phyloP scores from a whole-genome alignment of 2,113 vertebrate species.

The Riparia riparia region DNA sequence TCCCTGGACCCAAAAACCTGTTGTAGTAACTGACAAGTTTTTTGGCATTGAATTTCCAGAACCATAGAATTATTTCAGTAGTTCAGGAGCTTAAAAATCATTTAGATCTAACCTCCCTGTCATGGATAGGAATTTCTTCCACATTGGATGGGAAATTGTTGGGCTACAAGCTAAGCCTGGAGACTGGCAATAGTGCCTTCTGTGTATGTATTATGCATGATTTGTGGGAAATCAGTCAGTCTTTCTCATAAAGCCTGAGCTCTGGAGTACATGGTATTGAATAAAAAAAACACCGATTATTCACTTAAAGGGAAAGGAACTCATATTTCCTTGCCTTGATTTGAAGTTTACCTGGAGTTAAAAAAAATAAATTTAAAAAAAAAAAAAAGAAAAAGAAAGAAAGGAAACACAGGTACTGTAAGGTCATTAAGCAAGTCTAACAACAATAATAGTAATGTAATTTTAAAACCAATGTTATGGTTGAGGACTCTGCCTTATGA shows the following conservation, averaged over 20 bases:
- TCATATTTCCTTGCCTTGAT: neutral
- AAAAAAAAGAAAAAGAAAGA: too few species aligned
- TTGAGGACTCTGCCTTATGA: neutral
- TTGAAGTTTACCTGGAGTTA: neutral
- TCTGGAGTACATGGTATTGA: neutral
- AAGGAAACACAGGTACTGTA: neutral
- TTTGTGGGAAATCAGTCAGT: neutral
- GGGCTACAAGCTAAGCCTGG: neutral
- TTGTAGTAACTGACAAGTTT: neutral
- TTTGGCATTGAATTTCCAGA: neutral
- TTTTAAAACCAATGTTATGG: neutral
- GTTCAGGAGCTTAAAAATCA: neutral
- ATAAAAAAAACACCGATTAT: neutral
- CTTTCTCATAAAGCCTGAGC: neutral
- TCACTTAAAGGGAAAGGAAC: neutral
- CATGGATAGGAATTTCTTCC: rapidly evolving
- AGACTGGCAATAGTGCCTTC: neutral
- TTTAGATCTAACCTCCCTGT: neutral
- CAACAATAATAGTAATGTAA: neutral
- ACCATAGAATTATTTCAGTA: neutral
- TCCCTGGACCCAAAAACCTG: neutral
- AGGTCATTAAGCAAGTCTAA: neutral
- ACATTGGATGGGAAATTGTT: neutral
- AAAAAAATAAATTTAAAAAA: neutral
- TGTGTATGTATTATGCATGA: neutral